Evolutionary conservation across 2,888 invertebrate species (phyloP), one percentile per base, ranked within the genome.

Genomic region (Kuschelorhynchus macadamiae): DNA sequence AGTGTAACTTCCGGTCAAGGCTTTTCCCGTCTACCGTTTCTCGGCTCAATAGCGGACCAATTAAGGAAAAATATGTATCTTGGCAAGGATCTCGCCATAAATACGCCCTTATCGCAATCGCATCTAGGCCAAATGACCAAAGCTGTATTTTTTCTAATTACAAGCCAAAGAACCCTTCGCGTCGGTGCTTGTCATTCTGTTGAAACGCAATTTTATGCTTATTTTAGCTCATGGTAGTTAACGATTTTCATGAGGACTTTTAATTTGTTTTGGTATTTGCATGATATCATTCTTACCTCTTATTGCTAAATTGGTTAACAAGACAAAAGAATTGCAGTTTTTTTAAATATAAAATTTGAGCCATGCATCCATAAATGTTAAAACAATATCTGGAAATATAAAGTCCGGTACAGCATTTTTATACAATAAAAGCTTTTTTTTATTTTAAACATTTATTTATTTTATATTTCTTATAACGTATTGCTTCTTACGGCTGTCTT

Each of bases 111-210:
- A 70, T 70, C 70, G 44, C 32, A 57, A 16, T 62, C 41, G 50
- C 56, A 71, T 65, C 69, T 71, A 64, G 76, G 78, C 78, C 62
- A 62, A 67, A 67, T 62, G 67, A 67, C 67, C 67, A 59, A 60
- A 67, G 60, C 61, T 60, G 32, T 64, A 55, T 57, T 55, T 50
- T 66, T 60, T 64, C 67, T 67, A 67, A 67, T 67, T 67, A 67
- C 57, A 52, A 67, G 36, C 25, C 55, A 55, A 50, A 47, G 41
- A 46, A 61, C 55, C 67, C 67, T 50, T 55, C 53, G 52, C 57
- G 41, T 36, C 18, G 36, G 2, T 36, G 59, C 47, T 59, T 67
- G 61, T 67, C 61, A 67, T 67, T 61, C 25, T 9, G 12, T 55
- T n/a, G 53, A 61, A 61, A 55, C 61, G 67, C 61, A 67, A 67